Evolutionary conservation across 2,113 vertebrate genomes (phyloP).

Genomic region (Anhinga anhinga): DNA sequence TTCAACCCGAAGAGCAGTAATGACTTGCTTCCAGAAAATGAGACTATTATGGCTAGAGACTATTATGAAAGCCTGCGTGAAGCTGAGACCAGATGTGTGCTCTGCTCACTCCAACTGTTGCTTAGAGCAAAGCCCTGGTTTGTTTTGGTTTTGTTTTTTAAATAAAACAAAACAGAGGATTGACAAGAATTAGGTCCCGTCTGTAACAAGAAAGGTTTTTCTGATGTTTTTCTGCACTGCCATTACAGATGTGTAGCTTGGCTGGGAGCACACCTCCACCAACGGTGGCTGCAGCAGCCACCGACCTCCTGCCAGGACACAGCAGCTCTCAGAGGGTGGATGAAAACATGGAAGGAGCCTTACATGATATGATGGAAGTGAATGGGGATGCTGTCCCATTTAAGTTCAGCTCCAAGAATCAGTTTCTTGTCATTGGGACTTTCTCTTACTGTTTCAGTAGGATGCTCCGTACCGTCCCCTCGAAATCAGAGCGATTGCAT

Average conservation of each 20-base stretch:
- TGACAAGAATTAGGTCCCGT: background rate
- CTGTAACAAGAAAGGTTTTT: background rate
- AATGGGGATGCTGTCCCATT: background rate
- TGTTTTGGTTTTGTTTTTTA: background rate
- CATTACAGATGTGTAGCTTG: background rate
- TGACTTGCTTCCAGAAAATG: conserved; percentile 19
- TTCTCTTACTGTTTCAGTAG: background rate
- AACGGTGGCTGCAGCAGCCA: accelerated
- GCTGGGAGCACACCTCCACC: background rate
- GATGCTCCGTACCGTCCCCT: background rate
- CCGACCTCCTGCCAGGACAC: background rate
- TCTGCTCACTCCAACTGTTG: background rate
- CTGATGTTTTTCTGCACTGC: background rate
- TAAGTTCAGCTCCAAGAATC: background rate
- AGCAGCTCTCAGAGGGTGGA: background rate
- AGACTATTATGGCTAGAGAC: conserved; percentile 15
- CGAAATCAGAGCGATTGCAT: background rate
- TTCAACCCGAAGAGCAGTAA: background rate
- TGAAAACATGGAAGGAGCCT: background rate
- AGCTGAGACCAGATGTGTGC: conserved; percentile 30
- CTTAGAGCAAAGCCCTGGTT: background rate
- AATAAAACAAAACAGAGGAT: background rate
- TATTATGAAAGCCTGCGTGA: background rate
- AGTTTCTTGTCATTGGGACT: background rate
- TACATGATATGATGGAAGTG: background rate